These are phyloP conservation scores for Panorpa germanica DNA, from an alignment of 2,888 invertebrate genomes.

Conservation along the genomic window DNA sequence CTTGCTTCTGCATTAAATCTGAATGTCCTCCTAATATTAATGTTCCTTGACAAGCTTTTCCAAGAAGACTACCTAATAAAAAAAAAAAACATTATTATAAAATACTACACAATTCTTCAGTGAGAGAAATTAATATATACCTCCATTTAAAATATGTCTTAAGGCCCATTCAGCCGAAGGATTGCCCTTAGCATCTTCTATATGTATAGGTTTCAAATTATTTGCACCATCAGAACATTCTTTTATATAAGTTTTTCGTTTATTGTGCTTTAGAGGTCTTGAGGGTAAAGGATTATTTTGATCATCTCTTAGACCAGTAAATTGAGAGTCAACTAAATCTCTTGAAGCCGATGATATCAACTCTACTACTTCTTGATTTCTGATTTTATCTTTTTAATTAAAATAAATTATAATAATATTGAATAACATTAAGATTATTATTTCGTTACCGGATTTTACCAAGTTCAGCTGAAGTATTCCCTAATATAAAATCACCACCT, in stretches of 20 bases:
- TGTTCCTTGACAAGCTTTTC: conserved; percentile 76
- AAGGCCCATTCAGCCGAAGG: conserved; percentile 63
- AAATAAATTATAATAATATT: conserved; percentile 6
- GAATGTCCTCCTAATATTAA: conserved; percentile 69
- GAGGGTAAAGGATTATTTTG: conserved; percentile 72
- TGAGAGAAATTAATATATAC: too few species aligned
- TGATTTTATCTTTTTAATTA: conserved; percentile 15
- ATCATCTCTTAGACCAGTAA: conserved; percentile 63
- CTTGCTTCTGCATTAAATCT: conserved; percentile 56
- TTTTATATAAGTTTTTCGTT: neutral
- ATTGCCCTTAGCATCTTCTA: conserved; percentile 34
- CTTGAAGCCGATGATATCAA: conserved; percentile 76
- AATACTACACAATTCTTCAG: too few species aligned
- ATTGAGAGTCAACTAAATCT: conserved; percentile 82
- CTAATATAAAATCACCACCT: conserved; percentile 73
- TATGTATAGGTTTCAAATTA: conserved; percentile 31
- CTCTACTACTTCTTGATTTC: conserved; percentile 68
- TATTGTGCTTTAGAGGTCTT: conserved; percentile 26
- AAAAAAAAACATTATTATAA: too few species aligned
- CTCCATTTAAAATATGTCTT: conserved; percentile 61
- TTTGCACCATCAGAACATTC: conserved; percentile 12
- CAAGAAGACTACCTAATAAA: too few species aligned
- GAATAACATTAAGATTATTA: conserved; percentile 4
- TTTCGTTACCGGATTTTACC: conserved; percentile 38
- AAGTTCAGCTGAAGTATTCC: conserved; percentile 72